Evolutionary conservation across 2,888 invertebrate species (phyloP), one percentile per base, ranked within the genome.

Genomic region (Volucella bombylans): DNA sequence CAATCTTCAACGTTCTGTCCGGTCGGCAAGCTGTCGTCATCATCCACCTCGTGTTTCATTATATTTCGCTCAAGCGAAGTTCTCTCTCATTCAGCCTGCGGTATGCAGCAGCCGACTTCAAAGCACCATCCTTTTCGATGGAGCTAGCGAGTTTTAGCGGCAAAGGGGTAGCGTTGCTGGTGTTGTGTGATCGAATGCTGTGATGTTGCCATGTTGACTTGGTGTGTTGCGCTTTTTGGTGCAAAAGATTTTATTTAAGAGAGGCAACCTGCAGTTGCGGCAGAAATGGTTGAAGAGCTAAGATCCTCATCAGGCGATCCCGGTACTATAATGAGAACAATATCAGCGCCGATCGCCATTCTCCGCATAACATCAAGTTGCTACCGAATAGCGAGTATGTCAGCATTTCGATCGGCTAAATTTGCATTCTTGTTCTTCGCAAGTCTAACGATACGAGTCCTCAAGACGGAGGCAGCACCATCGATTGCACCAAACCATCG

Each of bases 31-130:
- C 1, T 18, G 18, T 18, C 18, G 18, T 18, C 18, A 18, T 18
- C 18, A 18, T 18, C 18, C 18, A 18, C n/a, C n/a, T n/a, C n/a
- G n/a, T n/a, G n/a, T n/a, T n/a, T n/a, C n/a, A n/a, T n/a, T n/a
- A n/a, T n/a, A n/a, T n/a, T n/a, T n/a, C 39, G 39, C 57, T 57
- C 12, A 41, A 10, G 14, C 39, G 41, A 39, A 57, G 57, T 39
- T 57, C 41, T 14, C 57, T 41, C 9, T 10, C 14, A 1, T 15
- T 57, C 1, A 57, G 9, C 41, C 38, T 57, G 39, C 57, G 39
- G 57, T 57, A 57, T 1, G 38, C 14, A 39, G 39, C 38, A 14
- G 55, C 23, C 31, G 55, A 55, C 39, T 23, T 55, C 10, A 55
- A 39, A 11, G 4, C 31, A 39, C 8, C 41, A 14, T 57, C 41